Conservation (phyloP, 2,797 vertebrate species). For the Sarcoramphus papa region DNA sequence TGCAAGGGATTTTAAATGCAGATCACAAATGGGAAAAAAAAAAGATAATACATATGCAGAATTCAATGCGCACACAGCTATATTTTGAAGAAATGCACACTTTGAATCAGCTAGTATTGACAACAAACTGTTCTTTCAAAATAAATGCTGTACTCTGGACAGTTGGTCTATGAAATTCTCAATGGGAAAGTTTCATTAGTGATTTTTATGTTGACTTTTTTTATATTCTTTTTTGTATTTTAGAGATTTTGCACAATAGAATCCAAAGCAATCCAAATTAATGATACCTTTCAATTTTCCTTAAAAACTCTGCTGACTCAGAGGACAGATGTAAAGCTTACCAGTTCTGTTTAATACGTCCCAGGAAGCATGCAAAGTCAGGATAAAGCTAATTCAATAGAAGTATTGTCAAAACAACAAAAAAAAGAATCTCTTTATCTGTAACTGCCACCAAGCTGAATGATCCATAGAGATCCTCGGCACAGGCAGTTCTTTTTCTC, state of each 20-base stretch:
- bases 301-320: not conserved
- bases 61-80: rapidly evolving
- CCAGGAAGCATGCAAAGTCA: not conserved
- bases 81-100: not conserved
- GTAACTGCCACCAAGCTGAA: not conserved
- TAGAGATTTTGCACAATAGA: not conserved
- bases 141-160: not conserved
- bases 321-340: not conserved
- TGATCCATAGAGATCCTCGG: not conserved
- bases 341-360: not conserved
- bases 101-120: not conserved
- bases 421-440: not conserved
- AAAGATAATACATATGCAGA: not conserved
- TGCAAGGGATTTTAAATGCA: not conserved
- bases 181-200: not conserved
- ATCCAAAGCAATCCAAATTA: not conserved
- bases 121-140: not conserved
- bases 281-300: not conserved
- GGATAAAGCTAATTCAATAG: not conserved
- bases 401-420: not conserved
- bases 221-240: not conserved
- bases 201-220: not conserved
- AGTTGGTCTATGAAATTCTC: not conserved
- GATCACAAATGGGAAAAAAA: not conserved
- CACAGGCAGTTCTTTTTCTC: not conserved